phyloP scores from a whole-genome alignment of 2,888 invertebrate species.

The Leptopilina syphax region DNA sequence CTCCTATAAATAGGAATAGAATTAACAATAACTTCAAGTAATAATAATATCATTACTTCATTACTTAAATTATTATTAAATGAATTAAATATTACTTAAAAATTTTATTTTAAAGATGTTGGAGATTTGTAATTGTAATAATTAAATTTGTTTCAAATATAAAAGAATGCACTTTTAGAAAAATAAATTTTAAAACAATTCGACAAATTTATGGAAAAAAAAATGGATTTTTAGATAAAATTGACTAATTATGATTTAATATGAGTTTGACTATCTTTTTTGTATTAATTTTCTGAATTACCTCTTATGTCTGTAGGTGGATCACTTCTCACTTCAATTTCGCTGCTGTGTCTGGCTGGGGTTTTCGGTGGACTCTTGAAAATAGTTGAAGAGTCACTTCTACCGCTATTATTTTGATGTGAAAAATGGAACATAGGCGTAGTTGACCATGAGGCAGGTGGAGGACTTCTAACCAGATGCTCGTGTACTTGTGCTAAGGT shows the following conservation, averaged over 20 bases:
- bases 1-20: no score
- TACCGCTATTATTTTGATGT: slow-evolving; percentile 75
- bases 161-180: no score
- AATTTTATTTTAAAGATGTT: no score
- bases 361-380: slow-evolving; percentile 69
- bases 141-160: no score
- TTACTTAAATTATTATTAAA: no score
- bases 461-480: slow-evolving; percentile 89
- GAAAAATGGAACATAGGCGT: slow-evolving; percentile 81
- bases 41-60: no score
- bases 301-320: slow-evolving; percentile 72
- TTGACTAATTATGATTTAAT: not conserved
- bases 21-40: no score
- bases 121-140: no score
- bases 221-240: not conserved
- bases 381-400: slow-evolving; percentile 60
- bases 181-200: no score
- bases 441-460: slow-evolving; percentile 87
- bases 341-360: slow-evolving; percentile 61
- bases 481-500: slow-evolving; percentile 89
- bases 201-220: not conserved
- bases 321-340: slow-evolving; percentile 71
- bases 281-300: slow-evolving; percentile 45
- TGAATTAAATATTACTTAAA: no score
- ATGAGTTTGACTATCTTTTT: not conserved